Base-by-base conservation (phyloP, 2,888 invertebrate genomes). In the Callyntrura sp. region DNA sequence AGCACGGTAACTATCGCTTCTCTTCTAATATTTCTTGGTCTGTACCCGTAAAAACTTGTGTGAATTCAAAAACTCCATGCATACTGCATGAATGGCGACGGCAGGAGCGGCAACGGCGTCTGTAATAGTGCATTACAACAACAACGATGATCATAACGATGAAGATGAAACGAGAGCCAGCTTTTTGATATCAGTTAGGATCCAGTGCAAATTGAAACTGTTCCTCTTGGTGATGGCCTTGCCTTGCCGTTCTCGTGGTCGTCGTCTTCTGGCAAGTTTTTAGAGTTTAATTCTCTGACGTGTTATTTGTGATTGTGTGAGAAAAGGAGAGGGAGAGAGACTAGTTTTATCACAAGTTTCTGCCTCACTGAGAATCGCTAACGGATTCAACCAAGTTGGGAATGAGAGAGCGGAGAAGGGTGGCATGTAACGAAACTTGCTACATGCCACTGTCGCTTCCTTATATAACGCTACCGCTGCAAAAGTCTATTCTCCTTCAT, bases 351-450 rank as follows among this genome's bases (percentile, higher is more conserved):
- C 93, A 92, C 90, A 91, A 93, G 90, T 93, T 93, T 93, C 93
- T 93, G 93, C 93, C 92, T 93, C 88, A 93, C 89, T 93, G 93
- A 90, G 93, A 93, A 93, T 93, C 91, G 93, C 91, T 93, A 93
- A 93, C 93, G 93, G 93, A 93, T 93, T 93, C 93, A 85, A 88
- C 78, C 90, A 92, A 89, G 91, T 90, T 91, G 91, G 91, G 90
- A 76, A 81, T 23, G 85, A 85, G 85, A 73, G 62, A 81, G 20
- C 48, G 43, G 28, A 35, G 78, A 45, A 57, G 62, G 43, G 81
- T 87, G 65, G 55, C 65, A 68, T 51, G 60, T 25, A 79, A 17
- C 35, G 43, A 35, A 79, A 35, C 57, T 79, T 79, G 79, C 60
- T 79, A 79, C 35, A 35, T 51, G 14, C n/a, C 6, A 73, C 12